Evolutionary conservation across 2,888 invertebrate species (phyloP).

Genomic region (Steromphala cineraria): DNA sequence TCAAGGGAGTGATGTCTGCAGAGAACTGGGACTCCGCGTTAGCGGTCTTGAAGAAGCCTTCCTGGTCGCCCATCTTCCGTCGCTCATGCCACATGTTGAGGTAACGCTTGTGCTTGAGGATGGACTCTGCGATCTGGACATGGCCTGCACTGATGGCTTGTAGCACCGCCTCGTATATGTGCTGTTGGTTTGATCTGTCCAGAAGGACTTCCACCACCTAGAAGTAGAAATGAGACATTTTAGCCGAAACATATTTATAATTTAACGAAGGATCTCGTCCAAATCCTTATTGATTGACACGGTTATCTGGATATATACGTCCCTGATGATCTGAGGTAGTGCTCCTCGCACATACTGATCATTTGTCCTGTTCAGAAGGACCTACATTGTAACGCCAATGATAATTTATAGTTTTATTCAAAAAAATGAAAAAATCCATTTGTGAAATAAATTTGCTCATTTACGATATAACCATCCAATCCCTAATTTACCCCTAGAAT

Average conservation of each 20-base stretch:
- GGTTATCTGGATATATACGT: no score
- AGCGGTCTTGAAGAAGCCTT: constrained; percentile 62
- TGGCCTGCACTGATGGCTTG: constrained; percentile 73
- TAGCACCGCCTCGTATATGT: constrained; percentile 71
- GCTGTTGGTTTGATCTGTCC: constrained; percentile 67
- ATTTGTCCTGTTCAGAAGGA: no score
- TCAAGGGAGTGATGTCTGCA: constrained; percentile 72
- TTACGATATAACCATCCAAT: no score
- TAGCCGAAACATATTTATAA: neutral
- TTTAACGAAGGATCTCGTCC: neutral
- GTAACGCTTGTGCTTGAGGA: constrained; percentile 72
- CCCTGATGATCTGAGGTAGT: no score
- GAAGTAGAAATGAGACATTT: neutral
- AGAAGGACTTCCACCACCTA: constrained; percentile 71
- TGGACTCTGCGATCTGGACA: constrained; percentile 73
- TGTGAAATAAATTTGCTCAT: no score
- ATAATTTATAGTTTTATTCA: no score
- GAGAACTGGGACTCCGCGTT: constrained; percentile 71
- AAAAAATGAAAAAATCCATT: no score
- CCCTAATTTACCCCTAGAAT: no score
- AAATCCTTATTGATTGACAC: no score
- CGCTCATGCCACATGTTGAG: constrained; percentile 65
- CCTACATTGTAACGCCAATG: no score
- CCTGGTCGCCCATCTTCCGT: constrained; percentile 57
- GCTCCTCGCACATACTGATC: no score